phyloP scores from a whole-genome alignment of 2,113 vertebrate species.

The Menidia beryllina region DNA sequence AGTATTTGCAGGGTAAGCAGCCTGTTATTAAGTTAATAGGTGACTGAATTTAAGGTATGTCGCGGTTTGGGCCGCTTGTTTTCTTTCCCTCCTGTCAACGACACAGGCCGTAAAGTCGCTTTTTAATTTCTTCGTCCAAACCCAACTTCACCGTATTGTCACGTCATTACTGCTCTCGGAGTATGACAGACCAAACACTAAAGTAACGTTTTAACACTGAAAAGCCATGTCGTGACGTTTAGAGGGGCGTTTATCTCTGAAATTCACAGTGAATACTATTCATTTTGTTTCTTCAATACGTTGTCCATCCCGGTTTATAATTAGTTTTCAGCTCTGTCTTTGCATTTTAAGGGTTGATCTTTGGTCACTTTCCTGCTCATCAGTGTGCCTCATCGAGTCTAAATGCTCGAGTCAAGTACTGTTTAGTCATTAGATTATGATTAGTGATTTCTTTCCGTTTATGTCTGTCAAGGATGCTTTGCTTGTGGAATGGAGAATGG shows the following conservation, averaged over 20 bases:
- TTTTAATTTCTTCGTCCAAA: not conserved
- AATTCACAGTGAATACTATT: too few relatives aligned
- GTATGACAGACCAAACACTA: not conserved
- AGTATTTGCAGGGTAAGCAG: too few relatives aligned
- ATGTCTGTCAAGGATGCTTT: conserved; percentile 89
- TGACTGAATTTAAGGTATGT: not conserved
- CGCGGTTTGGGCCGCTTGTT: not conserved
- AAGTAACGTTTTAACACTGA: not conserved
- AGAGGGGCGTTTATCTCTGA: too few relatives aligned
- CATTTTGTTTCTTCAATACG: not conserved
- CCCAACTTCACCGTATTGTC: not conserved
- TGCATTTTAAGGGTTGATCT: not conserved
- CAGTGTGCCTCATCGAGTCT: not conserved
- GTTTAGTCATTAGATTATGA: not conserved
- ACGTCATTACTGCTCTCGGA: not conserved
- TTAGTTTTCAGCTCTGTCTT: not conserved
- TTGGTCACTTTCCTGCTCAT: not conserved
- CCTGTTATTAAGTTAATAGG: too few relatives aligned
- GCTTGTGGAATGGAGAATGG: conserved; percentile 99
- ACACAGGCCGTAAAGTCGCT: too few relatives aligned
- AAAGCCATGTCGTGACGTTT: too few relatives aligned
- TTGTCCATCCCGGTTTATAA: conserved; percentile 18
- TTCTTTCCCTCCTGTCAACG: too few relatives aligned
- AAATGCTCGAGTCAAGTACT: not conserved
- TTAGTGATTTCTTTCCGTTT: not conserved